Conservation (phyloP, 2,113 vertebrate genomes). For the Prionailurus bengalensis region DNA sequence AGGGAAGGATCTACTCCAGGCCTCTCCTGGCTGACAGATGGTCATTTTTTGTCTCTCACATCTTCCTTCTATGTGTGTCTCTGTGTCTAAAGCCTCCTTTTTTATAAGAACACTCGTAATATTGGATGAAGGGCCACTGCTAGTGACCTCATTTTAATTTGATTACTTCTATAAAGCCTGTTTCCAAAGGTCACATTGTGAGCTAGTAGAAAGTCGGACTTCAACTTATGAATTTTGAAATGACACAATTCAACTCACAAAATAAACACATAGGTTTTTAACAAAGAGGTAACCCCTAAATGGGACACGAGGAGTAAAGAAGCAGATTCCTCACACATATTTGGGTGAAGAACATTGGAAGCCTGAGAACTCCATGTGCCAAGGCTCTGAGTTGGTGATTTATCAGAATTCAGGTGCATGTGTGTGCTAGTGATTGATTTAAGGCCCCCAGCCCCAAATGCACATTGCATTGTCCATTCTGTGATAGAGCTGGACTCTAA, state of each 20-base stretch:
- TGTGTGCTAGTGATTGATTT: background rate
- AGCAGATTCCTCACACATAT: background rate
- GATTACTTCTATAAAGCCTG: background rate
- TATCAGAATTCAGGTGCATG: background rate
- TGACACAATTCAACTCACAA: background rate
- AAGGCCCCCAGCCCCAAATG: background rate
- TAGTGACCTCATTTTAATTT: background rate
- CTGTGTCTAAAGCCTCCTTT: background rate
- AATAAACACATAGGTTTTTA: background rate
- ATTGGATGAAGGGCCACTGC: background rate
- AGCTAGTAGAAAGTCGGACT: background rate
- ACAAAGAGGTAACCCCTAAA: background rate
- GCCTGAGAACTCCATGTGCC: background rate
- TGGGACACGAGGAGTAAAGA: background rate
- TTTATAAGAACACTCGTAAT: background rate
- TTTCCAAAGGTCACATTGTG: background rate
- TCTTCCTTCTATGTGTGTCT: background rate
- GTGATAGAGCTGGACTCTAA: background rate
- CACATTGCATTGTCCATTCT: background rate
- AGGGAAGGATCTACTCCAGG: background rate
- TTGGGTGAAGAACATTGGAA: background rate
- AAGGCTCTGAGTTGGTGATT: background rate
- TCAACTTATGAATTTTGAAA: background rate
- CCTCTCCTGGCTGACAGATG: background rate
- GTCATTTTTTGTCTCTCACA: background rate